Base-by-base conservation (phyloP, 2,888 invertebrate genomes). In the Drosophila macrospina region DNA sequence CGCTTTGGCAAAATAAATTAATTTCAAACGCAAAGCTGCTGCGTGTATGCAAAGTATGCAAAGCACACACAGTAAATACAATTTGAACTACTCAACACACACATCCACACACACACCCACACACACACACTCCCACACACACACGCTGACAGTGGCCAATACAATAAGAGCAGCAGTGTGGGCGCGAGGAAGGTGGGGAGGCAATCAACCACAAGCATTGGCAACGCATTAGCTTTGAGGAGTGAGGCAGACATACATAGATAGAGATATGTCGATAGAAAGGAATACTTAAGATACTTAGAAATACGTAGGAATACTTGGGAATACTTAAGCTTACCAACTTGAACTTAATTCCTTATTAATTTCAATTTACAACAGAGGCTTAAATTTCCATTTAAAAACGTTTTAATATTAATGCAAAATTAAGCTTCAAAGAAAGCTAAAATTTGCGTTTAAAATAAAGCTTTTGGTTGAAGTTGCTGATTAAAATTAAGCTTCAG, bases 1-100 rank as follows among this genome's bases (percentile, higher is more conserved):
- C 74, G 78, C 68, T 70, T 68, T 72, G 65, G 65, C 63, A 86
- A 89, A 89, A 89, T 89, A 89, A 85, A 85, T 85, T 89, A 85
- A 89, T 85, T 85, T 85, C 69, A 70, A 88, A 81, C 67, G 80
- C 67, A 71, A 83, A 76, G 70, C 60, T 56, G 54, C 51, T 42
- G 41, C 44, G 67, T 48, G 68, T 66, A 55, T 67, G 74, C 74
- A 78, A 73, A 70, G 73, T 65, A 30, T 20, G 20, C 28, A 28
- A 26, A 59, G 55, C 55, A 64, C 66, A 64, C 62, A 71, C 71
- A 71, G 71, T 69, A 82, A 86, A 83, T 74, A 88, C 80, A 88
- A 81, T 78, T 87, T 82, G 60, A 82, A 85, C 63, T 75, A 69
- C 69, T 68, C 68, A 75, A 66, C 68, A 30, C 64, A 50, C 44